Conservation (phyloP, 2,797 vertebrate genomes). For the Australoheros facetus region DNA sequence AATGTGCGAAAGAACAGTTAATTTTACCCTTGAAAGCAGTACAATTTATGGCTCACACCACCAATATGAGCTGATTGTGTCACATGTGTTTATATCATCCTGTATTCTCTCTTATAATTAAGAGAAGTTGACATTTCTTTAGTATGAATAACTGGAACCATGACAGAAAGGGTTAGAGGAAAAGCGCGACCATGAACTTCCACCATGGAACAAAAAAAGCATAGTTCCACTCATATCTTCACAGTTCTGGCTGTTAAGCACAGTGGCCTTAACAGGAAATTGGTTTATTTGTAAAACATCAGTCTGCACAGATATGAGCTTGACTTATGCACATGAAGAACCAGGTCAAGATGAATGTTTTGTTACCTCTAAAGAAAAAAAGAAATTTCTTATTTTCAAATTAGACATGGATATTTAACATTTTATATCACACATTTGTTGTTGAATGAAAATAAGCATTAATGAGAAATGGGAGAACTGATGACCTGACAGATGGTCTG, state of each 20-base stretch:
- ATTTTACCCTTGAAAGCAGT: not conserved
- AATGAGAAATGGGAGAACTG: not conserved
- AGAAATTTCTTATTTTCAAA: not conserved
- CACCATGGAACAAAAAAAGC: not conserved
- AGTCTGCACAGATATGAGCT: not conserved
- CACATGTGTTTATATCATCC: not conserved
- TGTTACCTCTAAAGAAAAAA: not conserved
- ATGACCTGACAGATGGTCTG: not conserved
- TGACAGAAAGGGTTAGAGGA: not conserved
- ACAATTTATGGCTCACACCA: not conserved
- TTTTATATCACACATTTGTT: not conserved
- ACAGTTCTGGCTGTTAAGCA: not conserved
- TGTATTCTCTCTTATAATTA: not conserved
- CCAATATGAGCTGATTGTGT: not conserved
- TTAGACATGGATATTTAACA: not conserved
- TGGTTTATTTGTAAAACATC: not conserved
- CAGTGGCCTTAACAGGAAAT: conserved; percentile 4
- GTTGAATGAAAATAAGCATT: not conserved
- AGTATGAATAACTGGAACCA: not conserved
- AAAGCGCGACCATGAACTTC: conserved; percentile 5
- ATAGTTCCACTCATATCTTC: not conserved
- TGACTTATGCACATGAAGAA: not conserved
- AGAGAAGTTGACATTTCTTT: not conserved
- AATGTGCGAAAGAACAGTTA: not conserved
- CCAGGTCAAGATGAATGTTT: not conserved